phyloP scores from a whole-genome alignment of 2,888 invertebrate genomes.

The Metopia argyrocephala region DNA sequence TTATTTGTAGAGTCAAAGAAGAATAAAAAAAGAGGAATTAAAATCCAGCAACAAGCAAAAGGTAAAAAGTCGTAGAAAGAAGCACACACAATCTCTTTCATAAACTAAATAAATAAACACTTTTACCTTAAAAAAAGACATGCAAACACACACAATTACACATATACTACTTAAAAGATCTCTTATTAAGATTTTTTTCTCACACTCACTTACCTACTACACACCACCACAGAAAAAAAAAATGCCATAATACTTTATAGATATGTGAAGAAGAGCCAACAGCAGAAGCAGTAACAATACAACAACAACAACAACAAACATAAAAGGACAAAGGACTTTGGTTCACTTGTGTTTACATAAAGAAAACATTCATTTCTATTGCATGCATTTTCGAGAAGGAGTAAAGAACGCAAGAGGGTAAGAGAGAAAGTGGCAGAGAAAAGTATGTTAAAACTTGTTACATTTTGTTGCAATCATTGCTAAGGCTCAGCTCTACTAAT shows the following conservation, averaged over 20 bases:
- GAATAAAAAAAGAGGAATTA: neutral
- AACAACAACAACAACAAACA: neutral
- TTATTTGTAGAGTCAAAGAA: constrained; percentile 11
- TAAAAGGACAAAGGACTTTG: constrained; percentile 33
- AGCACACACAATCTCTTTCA: neutral
- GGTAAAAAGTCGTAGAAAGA: neutral
- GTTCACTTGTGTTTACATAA: constrained; percentile 44
- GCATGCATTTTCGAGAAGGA: neutral
- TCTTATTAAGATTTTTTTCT: neutral
- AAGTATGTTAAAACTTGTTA: constrained; percentile 21
- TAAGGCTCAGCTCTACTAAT: too few relatives aligned
- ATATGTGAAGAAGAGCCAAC: neutral
- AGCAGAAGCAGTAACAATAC: too few relatives aligned
- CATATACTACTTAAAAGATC: neutral
- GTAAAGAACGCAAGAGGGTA: neutral
- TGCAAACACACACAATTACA: neutral
- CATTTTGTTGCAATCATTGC: constrained; percentile 16
- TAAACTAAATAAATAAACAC: constrained; percentile 30
- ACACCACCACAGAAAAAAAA: neutral
- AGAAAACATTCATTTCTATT: constrained; percentile 42
- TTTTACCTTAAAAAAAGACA: neutral
- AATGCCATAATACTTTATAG: neutral
- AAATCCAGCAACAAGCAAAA: constrained; percentile 41
- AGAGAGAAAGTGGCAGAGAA: neutral
- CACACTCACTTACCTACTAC: neutral